Percentiles rank a stretch among this genome's conserved stretches.
Evolutionary conservation across 2,113 vertebrate genomes (phyloP).

Genomic region (Megalops atlanticus): DNA sequence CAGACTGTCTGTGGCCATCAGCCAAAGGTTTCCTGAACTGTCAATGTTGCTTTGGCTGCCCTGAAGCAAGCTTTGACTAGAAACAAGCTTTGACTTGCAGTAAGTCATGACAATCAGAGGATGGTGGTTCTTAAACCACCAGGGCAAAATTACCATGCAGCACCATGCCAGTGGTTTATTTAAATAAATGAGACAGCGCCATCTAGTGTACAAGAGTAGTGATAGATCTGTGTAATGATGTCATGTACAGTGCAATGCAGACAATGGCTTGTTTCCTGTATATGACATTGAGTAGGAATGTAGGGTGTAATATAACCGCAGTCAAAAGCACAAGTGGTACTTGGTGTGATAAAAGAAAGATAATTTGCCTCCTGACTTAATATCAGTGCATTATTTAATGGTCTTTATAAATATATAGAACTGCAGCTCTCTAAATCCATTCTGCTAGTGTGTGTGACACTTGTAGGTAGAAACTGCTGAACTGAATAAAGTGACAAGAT

Average conservation of each 20-base stretch:
- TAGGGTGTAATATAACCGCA: neutral
- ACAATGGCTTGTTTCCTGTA: neutral
- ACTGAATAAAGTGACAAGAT: no score
- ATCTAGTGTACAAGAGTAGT: neutral
- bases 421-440: neutral
- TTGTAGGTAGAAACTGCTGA: no score
- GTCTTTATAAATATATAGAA: neutral
- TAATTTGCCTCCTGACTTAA: neutral
- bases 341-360: neutral
- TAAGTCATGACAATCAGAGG: neutral
- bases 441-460: neutral
- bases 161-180: neutral
- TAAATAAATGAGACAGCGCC: slow-evolving; percentile 13
- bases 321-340: neutral
- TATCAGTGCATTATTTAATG: neutral
- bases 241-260: neutral
- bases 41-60: no score
- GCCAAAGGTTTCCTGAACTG: no score
- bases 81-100: slow-evolving; percentile 21
- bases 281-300: no score
- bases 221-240: neutral
- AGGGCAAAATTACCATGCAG: neutral
- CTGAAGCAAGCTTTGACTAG: no score
- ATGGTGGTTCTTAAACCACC: neutral
- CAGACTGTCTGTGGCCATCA: neutral